Conservation (phyloP, 2,113 vertebrate genomes). For the cattle (Bos taurus) region DNA sequence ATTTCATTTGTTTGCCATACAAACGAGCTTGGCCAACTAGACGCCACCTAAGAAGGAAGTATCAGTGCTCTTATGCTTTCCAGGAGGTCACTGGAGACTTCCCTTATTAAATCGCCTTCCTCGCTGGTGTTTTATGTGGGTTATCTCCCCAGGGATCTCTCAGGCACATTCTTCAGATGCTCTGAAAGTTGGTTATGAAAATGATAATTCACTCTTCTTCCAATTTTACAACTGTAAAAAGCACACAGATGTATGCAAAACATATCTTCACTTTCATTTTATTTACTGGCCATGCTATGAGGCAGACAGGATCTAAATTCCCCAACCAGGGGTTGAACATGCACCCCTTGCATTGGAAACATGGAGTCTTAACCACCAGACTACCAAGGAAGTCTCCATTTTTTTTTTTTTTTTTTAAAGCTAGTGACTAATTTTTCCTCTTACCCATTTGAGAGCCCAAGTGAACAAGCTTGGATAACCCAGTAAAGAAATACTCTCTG, state of each 20-base stretch:
- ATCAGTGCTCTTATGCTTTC: neutral
- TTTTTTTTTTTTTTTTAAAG: neutral
- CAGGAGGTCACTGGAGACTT: neutral
- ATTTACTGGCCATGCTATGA: neutral
- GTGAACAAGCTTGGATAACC: neutral
- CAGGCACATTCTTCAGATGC: neutral
- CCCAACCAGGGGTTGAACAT: neutral
- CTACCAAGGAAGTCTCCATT: neutral
- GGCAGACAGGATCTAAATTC: neutral
- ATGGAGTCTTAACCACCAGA: neutral
- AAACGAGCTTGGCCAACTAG: neutral
- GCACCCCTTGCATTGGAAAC: neutral
- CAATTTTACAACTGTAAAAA: neutral
- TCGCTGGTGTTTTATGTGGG: neutral
- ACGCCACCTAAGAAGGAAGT: conserved; percentile 9
- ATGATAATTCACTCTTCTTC: neutral
- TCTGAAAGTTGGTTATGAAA: neutral
- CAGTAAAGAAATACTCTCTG: neutral
- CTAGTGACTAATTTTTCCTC: neutral
- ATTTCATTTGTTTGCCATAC: neutral
- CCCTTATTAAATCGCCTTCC: neutral
- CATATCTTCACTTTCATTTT: neutral
- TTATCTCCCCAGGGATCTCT: neutral
- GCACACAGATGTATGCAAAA: neutral
- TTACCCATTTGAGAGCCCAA: neutral